Base-by-base conservation (phyloP, 2,113 vertebrate genomes). In the Miniopterus natalensis region DNA sequence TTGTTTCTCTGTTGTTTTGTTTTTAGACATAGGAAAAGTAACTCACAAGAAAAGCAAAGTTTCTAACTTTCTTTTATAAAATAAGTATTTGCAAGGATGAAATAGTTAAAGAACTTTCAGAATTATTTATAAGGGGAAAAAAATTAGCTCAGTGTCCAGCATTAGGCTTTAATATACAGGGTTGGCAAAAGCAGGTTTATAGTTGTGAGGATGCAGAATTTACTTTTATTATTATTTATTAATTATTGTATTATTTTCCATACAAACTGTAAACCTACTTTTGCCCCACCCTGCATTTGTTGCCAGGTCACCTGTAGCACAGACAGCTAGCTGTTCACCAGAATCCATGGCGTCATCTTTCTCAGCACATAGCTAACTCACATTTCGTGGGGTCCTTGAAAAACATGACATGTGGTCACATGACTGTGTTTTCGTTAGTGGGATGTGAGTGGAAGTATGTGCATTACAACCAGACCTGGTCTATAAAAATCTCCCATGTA, bases 71-170 rank as follows among this genome's bases (percentile, higher is more conserved):
- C 29, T 90, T 68, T 87, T 42, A 78, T 55, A 73, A 81, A 92
- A 84, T 75, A 53, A 68, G 45, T n/a, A 93, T 77, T 92, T 78
- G 18, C 40, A 86, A 93, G 49, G 53, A 57, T 87, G 6, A 63
- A 80, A 73, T 15, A 88, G 6, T 53, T 85, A 80, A 1, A 80
- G 10, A 70, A 55, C 74, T 95, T 61, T 95, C 27, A 53, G 29
- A 68, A 89, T 78, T 66, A 85, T 66, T 90, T 81, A 77, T 71
- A 75, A 53, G 17, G 36, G 87, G 81, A 79, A 79, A 77, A 86
- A 18, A 66, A 14, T 65, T 80, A 53, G 12, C 36, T 81, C 25
- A 87, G 45, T 74, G 57, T 47, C 23, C 27, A 83, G 47, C 27
- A 36, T 78, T 85, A 95, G 36, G 20, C 68, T 95, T 79, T 87